Percentiles rank a stretch among this genome's conserved stretches.
These are phyloP conservation scores for Brachionus angularis DNA, from an alignment of 1,140 invertebrate genomes.

Conservation along the genomic window DNA sequence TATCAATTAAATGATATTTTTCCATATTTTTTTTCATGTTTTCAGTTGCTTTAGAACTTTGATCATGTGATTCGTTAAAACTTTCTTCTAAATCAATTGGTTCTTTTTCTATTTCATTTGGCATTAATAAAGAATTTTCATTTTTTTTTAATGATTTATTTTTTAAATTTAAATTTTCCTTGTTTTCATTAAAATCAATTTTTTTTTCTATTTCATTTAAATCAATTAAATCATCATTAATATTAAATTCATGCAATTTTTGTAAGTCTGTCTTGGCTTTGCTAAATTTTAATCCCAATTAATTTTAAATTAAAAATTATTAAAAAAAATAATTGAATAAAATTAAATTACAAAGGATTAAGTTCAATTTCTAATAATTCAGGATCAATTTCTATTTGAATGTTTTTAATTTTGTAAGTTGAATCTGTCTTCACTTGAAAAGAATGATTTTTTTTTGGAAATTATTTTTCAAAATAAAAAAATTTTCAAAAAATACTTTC, in stretches of 20 bases:
- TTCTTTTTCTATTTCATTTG: not conserved
- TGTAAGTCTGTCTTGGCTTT: conserved; percentile 36
- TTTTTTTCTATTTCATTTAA: too few species aligned
- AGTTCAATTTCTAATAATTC: conserved; percentile 24
- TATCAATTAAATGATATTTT: conserved; percentile 20
- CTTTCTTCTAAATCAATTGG: not conserved
- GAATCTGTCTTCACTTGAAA: not conserved
- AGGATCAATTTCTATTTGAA: conserved; percentile 17
- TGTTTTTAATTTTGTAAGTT: not conserved
- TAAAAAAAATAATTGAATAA: too few species aligned
- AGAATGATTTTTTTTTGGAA: not conserved
- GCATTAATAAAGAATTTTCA: too few species aligned
- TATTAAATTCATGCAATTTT: conserved; percentile 27
- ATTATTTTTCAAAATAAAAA: not conserved
- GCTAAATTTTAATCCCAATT: not conserved
- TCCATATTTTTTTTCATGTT: not conserved
- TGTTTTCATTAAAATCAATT: not conserved
- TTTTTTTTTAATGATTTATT: not conserved
- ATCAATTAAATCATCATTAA: conserved; percentile 4
- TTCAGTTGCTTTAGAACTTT: not conserved
- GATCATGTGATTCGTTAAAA: conserved; percentile 1
- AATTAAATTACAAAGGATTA: conserved; percentile 36
- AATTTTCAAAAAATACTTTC: conserved; percentile 17
- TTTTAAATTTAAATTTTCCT: not conserved
- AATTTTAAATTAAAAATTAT: not conserved